Evolutionary conservation across 2,888 invertebrate genomes (phyloP), one percentile per base, ranked within the genome.

Genomic region (Chironomus riparius): DNA sequence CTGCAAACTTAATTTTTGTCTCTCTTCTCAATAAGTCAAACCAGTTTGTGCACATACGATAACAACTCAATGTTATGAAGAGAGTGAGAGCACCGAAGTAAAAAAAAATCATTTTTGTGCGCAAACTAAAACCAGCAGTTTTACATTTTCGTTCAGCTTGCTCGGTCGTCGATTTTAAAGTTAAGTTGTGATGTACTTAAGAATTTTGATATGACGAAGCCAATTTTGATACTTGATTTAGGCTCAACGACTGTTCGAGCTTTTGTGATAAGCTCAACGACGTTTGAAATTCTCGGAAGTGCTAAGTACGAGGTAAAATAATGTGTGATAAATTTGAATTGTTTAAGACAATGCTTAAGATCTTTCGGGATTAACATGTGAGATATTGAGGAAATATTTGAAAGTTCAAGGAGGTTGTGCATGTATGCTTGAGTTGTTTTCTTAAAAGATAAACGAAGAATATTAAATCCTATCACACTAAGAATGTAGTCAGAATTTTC

Each of bases 191-290:
- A 56, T 56, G 38, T 38, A 38, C n/a, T 50, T 2, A 50, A 56
- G 13, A 56, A 24, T 21, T 21, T 10, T 65, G 13, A 24, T 12
- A 65, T 65, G 65, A 21, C 22, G 21, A 65, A 65, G 22, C 21
- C 65, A 56, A 71, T 71, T 61, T 22, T 71, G 18, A 38, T 71
- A 24, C 38, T 71, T 24, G 71, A 71, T 28, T 13, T 71, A 12
- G 71, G 71, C 6, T 56, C 71, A 7, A 71, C 56, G 3, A 56
- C 61, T 0, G 61, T 4, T 13, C 61, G 71, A 6, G 56, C 71
- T 50, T 56, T 71, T 38, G 56, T 71, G 6, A 56, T 71, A n/a
- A 15, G 15, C 24, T 6, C 22, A 4, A 21, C 22, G 5, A 7
- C 7, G 6, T 71, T 71, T 61, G 61, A 61, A 28, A 21, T 71